Percentiles rank a stretch among this genome's conserved stretches.
Evolutionary conservation across 1,140 invertebrate species (phyloP).

Genomic region (Cyclargus thomasi): DNA sequence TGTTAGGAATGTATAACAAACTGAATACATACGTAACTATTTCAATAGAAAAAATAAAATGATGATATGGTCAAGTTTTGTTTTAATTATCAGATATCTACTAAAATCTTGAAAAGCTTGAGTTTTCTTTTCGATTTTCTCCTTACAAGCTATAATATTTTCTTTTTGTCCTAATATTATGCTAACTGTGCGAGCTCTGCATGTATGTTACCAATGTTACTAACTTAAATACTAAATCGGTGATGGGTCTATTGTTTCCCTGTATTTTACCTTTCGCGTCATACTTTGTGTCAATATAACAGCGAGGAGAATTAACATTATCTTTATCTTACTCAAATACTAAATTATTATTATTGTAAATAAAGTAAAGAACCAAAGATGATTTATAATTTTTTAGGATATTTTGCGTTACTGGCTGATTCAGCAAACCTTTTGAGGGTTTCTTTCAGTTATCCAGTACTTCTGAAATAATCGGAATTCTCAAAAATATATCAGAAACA

Average conservation of each 20-base stretch:
- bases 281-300: constrained; percentile 20
- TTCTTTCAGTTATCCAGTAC: neutral
- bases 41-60: neutral
- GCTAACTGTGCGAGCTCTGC: constrained; percentile 18
- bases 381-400: neutral
- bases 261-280: constrained; percentile 17
- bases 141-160: neutral
- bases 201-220: constrained; percentile 7
- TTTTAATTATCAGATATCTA: neutral
- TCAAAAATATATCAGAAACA: too few species aligned
- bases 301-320: neutral
- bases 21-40: too few species aligned
- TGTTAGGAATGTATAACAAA: too few species aligned
- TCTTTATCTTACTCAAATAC: neutral
- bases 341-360: neutral
- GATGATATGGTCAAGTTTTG: neutral
- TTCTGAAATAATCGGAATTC: too few species aligned
- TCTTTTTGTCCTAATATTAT: neutral
- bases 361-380: too few species aligned
- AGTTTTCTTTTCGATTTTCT: neutral
- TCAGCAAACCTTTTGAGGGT: neutral
- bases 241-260: constrained; percentile 9
- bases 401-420: neutral
- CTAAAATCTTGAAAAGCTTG: neutral
- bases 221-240: constrained; percentile 6